Conservation (phyloP, 2,888 invertebrate species). For the Macrosiphum euphorbiae region DNA sequence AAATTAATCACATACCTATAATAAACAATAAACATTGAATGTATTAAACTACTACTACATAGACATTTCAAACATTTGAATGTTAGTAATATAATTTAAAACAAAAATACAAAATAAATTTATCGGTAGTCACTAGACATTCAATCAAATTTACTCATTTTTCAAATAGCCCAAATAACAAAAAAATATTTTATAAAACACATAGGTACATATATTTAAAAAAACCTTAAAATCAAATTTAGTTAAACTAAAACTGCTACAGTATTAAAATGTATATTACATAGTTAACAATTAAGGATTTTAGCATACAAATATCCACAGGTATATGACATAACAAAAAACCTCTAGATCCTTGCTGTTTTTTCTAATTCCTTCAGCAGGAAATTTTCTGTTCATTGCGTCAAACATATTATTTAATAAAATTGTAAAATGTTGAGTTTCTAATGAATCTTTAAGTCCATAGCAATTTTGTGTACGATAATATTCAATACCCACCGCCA, state of each 20-base stretch:
- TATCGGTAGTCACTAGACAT: not conserved
- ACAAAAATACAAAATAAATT: not conserved
- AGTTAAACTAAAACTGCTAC: slow-evolving; percentile 8
- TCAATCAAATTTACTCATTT: slow-evolving; percentile 9
- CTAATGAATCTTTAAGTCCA: not conserved
- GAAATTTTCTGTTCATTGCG: slow-evolving; percentile 12
- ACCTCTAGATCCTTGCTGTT: not conserved
- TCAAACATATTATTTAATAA: not conserved
- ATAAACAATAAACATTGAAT: not conserved
- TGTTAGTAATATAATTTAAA: too few relatives aligned
- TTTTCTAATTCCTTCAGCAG: not conserved
- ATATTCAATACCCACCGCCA: not conserved
- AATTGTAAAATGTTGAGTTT: not conserved
- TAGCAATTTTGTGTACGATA: not conserved
- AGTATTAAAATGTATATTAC: not conserved
- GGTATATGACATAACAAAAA: not conserved
- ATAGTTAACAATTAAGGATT: slow-evolving; percentile 11
- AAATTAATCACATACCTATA: too few relatives aligned
- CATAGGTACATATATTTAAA: not conserved
- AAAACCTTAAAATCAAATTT: slow-evolving; percentile 1
- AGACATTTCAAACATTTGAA: too few relatives aligned
- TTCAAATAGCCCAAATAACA: not conserved
- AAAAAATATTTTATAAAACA: slow-evolving; percentile 16
- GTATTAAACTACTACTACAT: too few relatives aligned
- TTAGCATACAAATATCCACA: slow-evolving; percentile 1